These are phyloP conservation scores for Trachelus troglodyta DNA, from an alignment of 2,888 invertebrate species.

Conservation along the genomic window DNA sequence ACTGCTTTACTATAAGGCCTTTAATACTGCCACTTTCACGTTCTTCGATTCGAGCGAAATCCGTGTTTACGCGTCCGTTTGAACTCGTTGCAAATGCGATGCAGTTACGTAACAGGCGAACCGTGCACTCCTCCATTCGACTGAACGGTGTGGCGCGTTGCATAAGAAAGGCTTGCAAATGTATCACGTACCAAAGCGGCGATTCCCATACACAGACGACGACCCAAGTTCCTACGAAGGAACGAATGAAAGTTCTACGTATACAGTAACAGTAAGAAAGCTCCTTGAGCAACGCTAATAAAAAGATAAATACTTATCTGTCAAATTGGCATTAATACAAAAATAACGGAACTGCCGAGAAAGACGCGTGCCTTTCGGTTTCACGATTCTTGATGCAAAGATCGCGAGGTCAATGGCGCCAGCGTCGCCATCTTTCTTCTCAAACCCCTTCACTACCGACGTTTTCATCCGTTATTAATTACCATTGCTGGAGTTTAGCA, in stretches of 20 bases:
- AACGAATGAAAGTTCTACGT: background rate
- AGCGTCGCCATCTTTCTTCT: conserved; percentile 16
- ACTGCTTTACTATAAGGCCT: background rate
- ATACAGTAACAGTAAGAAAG: background rate
- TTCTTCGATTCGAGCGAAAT: background rate
- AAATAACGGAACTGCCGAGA: background rate
- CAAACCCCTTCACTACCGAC: conserved; percentile 7
- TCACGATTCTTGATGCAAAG: background rate
- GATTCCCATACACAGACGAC: background rate
- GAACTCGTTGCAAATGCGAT: conserved; percentile 2
- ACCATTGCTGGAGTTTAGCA: conserved; percentile 16
- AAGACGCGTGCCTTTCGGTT: background rate
- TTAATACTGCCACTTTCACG: background rate
- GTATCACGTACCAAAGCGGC: conserved; percentile 1
- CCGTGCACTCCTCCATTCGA: conserved; percentile 24
- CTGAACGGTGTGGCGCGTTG: conserved; percentile 21
- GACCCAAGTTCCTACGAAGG: background rate
- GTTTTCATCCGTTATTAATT: conserved; percentile 27
- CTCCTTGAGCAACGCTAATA: background rate
- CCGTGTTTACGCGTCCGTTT: conserved; percentile 5
- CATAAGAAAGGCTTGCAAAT: conserved; percentile 32
- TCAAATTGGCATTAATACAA: background rate
- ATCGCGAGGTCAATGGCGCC: conserved; percentile 27
- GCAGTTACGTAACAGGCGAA: conserved; percentile 4
- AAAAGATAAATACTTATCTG: background rate